Conservation (phyloP, 2,888 invertebrate species). For the Caenorhabditis macrosperma region DNA sequence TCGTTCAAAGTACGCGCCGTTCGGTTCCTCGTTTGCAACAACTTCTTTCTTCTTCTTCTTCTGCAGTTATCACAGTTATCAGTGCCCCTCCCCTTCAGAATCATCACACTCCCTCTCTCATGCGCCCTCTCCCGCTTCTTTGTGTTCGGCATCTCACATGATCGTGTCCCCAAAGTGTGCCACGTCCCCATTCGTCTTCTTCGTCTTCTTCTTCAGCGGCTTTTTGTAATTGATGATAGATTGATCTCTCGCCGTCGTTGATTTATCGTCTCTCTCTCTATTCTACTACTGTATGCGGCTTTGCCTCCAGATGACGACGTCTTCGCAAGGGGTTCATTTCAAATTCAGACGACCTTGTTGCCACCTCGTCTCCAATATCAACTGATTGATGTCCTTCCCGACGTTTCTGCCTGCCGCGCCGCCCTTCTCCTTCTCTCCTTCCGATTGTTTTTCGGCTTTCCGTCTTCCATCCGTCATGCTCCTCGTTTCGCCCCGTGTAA, state of each 20-base stretch:
- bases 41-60: too few species aligned
- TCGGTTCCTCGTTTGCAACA: neutral
- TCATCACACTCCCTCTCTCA: neutral
- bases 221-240: constrained; percentile 30
- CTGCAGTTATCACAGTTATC: neutral
- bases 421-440: neutral
- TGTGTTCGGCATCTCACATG: constrained; percentile 22
- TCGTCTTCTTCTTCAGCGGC: constrained; percentile 1
- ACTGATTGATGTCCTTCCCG: constrained; percentile 14
- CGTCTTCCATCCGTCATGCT: constrained; percentile 9
- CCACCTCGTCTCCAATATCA: constrained; percentile 30
- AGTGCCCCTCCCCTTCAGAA: neutral
- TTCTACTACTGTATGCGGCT: neutral
- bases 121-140: neutral
- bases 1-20: neutral
- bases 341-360: constrained; percentile 43
- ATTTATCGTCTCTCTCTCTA: neutral
- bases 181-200: neutral
- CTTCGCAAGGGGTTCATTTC: constrained; percentile 4
- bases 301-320: constrained; percentile 2
- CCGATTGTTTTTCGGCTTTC: constrained; percentile 25
- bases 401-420: neutral
- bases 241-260: constrained; percentile 10
- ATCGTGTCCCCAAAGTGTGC: constrained; percentile 15
- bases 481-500: constrained; percentile 1